Evolutionary conservation across 2,797 vertebrate genomes (phyloP).

Genomic region (Poecilia wingei): DNA sequence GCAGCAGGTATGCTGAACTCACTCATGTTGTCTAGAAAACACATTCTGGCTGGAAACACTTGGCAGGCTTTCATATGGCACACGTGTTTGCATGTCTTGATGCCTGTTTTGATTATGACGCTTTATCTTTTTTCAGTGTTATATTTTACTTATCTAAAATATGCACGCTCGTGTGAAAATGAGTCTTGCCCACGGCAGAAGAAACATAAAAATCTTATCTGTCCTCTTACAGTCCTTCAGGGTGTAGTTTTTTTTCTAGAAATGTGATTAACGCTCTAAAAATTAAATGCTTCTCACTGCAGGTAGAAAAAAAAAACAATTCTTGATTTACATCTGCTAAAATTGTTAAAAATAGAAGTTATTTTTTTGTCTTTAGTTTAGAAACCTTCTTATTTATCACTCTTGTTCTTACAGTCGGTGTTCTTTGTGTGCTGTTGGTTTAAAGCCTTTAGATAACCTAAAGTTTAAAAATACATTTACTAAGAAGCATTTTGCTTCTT

Average conservation of each 20-base stretch:
- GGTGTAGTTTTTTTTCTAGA: slow-evolving; percentile 16
- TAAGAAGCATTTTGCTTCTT: background rate
- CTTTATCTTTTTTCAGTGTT: background rate
- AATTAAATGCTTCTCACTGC: background rate
- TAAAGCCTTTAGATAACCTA: background rate
- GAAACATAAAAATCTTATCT: slow-evolving; percentile 48
- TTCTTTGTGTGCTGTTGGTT: background rate
- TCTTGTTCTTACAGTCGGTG: background rate
- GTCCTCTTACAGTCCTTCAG: slow-evolving; percentile 13
- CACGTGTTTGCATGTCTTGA: slow-evolving; percentile 18
- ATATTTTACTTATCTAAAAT: background rate
- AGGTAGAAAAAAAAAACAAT: background rate
- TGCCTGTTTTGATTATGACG: background rate
- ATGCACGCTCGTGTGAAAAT: slow-evolving; percentile 22
- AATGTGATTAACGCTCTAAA: background rate
- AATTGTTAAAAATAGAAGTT: background rate
- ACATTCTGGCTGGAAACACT: slow-evolving; percentile 23
- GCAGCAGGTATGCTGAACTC: slow-evolving; percentile 46
- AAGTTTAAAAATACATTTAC: background rate
- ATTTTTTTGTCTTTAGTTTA: background rate
- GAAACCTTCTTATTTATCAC: background rate
- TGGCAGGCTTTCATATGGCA: slow-evolving; percentile 4
- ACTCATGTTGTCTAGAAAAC: slow-evolving; percentile 38
- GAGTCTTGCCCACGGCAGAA: slow-evolving; percentile 16
- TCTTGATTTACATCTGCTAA: background rate